Base-by-base conservation (phyloP, 2,888 invertebrate genomes). In the Cheilosia grossa region DNA sequence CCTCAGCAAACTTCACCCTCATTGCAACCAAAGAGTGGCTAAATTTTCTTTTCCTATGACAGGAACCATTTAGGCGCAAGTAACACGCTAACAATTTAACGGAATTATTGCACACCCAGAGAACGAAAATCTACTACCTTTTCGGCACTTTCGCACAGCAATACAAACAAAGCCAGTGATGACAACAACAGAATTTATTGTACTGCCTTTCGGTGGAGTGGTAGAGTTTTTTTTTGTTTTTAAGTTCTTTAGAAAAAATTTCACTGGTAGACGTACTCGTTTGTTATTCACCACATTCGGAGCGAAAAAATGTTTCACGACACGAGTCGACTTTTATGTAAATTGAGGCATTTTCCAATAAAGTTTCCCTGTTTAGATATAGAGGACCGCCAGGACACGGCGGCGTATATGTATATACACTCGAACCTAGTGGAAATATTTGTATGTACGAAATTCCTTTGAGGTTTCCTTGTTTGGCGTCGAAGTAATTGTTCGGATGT, bases 301-400 rank as follows among this genome's bases (percentile, higher is more conserved):
- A 19, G 53, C 49, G 64, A 75, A 77, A 37, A 80, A 81, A 81
- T 72, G 67, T 67, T 77, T 47, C 81, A 80, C 63, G 66, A 70
- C 75, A 80, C 63, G 66, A 70, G 33, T 70, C 83, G 75, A 85
- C 80, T 81, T 80, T 85, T 85, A 85, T 85, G 85, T 72, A 85
- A 85, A 85, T 85, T 85, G 75, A 85, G 85, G 85, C 81, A 85
- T 85, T 85, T 85, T 81, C 72, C 85, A 85, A 85, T 85, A 85
- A 77, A 75, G 79, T 69, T 80, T 74, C 44, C 49, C 69, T 70
- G 70, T 80, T 74, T 74, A 70, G 61, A 40, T 37, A 74, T 44
- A 69, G 49, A 51, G 47, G 54, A 59, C 79, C 70, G 21, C 61
- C 61, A 51, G 73, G 56, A 79, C 59, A 79, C 30, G 72, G 17